Base-by-base conservation (phyloP, 2,113 vertebrate genomes). In the Cavia porcellus region DNA sequence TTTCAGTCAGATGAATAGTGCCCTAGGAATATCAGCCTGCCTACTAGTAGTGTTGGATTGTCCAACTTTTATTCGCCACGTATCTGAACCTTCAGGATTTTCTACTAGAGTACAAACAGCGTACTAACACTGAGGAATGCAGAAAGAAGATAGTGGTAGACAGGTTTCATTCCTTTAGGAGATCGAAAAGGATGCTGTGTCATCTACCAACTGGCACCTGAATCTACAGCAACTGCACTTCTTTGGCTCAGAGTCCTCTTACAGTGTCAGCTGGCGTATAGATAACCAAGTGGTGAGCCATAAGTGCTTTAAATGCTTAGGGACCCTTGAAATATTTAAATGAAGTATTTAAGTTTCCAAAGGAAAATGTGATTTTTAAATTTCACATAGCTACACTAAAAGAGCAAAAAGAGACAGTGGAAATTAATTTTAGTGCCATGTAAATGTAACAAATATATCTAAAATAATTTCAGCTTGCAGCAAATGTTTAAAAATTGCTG, bases 361-460 rank as follows among this genome's bases (percentile, higher is more conserved):
- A 81, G 17, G 42, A 86, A 25, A 35, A 80, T 11, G 7, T n/a
- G 64, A 82, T 55, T 92, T 89, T 79, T 52, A 72, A 38, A 94
- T 86, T 86, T 79, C 61, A 19, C 72, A 10, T 9, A 87, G 77
- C 13, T 80, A 35, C 35, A 52, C 52, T 93, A 80, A 83, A 83
- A 59, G 10, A 77, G 12, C 47, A 72, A 70, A 89, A 72, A 68
- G 11, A 95, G 45, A 95, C 13, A 30, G 45, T 45, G 84, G 52
- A 89, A 92, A 95, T 75, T 57, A 59, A 80, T 85, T 95, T 89
- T 92, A 45, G 85, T 32, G 62, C 80, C 68, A 42, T n/a, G 45
- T 55, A 83, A 94, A 90, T 81, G 86, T 61, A 82, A 86, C 14
- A 22, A 92, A n/a, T 25, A 35, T 70, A 90, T 47, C 30, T 87